Conservation (phyloP, 2,797 vertebrate species). For the Lagorchestes hirsutus region DNA sequence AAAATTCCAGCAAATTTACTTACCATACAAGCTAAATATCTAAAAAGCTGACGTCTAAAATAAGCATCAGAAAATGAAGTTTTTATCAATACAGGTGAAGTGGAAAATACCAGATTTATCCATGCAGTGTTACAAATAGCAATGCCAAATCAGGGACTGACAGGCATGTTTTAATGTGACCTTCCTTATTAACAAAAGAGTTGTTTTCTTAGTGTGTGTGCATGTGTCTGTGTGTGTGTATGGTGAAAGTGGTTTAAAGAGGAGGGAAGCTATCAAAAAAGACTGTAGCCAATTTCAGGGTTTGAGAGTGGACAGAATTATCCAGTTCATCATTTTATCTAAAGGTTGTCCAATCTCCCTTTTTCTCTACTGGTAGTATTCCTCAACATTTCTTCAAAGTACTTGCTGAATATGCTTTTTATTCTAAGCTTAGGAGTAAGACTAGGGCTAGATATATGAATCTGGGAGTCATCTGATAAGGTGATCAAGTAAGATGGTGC, state of each 20-base stretch:
- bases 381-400: background rate
- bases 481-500: too few relatives aligned
- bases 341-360: background rate
- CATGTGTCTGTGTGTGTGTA: too few relatives aligned
- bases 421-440: background rate
- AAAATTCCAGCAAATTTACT: conserved; percentile 51
- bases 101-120: conserved; percentile 46
- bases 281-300: background rate
- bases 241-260: background rate
- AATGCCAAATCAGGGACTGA: conserved; percentile 39
- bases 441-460: too few relatives aligned
- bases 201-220: background rate
- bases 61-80: conserved; percentile 49
- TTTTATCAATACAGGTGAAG: conserved; percentile 27
- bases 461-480: too few relatives aligned
- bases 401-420: background rate
- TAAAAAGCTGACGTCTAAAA: conserved; percentile 34
- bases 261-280: background rate
- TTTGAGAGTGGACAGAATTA: background rate
- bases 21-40: conserved; percentile 33
- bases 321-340: conserved; percentile 20
- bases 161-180: conserved; percentile 43
- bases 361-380: background rate
- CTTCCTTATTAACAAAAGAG: background rate
- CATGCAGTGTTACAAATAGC: conserved; percentile 48